Conservation (phyloP, 1,140 invertebrate species). For the Dendrolimus kikuchii region DNA sequence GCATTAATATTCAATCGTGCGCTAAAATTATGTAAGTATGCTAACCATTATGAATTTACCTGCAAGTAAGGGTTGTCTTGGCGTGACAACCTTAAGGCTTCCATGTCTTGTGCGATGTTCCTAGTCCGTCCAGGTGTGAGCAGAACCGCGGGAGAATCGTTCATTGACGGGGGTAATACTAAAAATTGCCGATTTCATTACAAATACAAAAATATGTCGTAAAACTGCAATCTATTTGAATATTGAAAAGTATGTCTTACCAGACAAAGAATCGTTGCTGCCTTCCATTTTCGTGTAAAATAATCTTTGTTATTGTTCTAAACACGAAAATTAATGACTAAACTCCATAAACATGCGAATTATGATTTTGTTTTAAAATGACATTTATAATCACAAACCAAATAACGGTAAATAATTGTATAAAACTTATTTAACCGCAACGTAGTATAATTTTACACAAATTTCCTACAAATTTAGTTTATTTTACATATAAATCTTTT, state of each 20-base stretch:
- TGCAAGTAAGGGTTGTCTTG: constrained; percentile 89
- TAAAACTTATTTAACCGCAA: no score
- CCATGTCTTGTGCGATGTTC: constrained; percentile 89
- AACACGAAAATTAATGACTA: not conserved
- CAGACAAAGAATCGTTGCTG: constrained; percentile 54
- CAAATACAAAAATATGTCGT: not conserved
- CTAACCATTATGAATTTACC: constrained; percentile 53
- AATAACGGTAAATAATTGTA: no score
- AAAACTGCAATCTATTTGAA: not conserved
- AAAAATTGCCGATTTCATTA: constrained; percentile 4
- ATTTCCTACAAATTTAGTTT: no score
- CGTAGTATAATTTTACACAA: no score
- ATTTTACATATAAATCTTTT: no score
- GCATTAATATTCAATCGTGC: not conserved
- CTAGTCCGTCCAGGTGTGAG: constrained; percentile 81
- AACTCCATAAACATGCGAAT: constrained; percentile 6
- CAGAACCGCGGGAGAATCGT: constrained; percentile 74
- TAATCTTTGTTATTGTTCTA: constrained; percentile 6
- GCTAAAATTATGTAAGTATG: constrained; percentile 15
- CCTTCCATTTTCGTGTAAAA: constrained; percentile 41
- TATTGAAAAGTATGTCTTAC: constrained; percentile 24
- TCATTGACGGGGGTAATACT: constrained; percentile 39
- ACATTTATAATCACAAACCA: no score
- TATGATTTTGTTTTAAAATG: not conserved
- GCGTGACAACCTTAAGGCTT: constrained; percentile 82